Evolutionary conservation across 2,113 vertebrate species (phyloP), one percentile per base, ranked within the genome.

Genomic region (Oxyura jamaicensis): DNA sequence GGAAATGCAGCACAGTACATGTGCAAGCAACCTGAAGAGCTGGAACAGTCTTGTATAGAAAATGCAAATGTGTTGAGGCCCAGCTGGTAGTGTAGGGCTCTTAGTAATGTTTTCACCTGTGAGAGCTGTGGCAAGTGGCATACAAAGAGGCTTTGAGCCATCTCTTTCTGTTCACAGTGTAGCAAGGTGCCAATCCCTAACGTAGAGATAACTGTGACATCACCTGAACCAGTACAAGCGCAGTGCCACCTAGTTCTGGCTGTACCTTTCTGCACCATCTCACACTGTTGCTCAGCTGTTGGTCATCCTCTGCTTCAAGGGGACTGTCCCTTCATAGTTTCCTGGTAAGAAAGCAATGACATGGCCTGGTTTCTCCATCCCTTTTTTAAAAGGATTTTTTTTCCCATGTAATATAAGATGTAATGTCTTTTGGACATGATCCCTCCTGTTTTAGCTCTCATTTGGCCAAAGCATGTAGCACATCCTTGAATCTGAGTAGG

Each of bases 281-380:
- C 59, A 53, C 0, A 0, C n/a, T 81, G 68, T 3, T 0, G 0
- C 42, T 76, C 59, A 84, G 87, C 68, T 52, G 46, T 2, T 7
- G 52, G 31, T 28, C 3, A 0, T 50, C 86, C 83, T 17, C 21
- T 52, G 35, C 48, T 60, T 2, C 15, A 1, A 5, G 14, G 36
- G 50, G 35, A 26, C 67, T 53, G 6, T 56, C 29, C n/a, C 53
- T 80, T 67, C 22, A 3, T 63, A 46, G 6, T 55, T 31, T 80
- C 8, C 0, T 53, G 52, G n/a, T 17, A 79, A 69, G 13, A 92
- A 74, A 84, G 28, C 4, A 29, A 11, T 29, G 6, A 42, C 8
- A 13, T 42, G 18, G 28, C 44, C 13, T 28, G 28, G 6, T 77
- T 77, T 80, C 59, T 78, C 35, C 28, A 36, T 74, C 19, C 33